Evolutionary conservation across 2,888 invertebrate species (phyloP).

Genomic region (Homarus gammarus): DNA sequence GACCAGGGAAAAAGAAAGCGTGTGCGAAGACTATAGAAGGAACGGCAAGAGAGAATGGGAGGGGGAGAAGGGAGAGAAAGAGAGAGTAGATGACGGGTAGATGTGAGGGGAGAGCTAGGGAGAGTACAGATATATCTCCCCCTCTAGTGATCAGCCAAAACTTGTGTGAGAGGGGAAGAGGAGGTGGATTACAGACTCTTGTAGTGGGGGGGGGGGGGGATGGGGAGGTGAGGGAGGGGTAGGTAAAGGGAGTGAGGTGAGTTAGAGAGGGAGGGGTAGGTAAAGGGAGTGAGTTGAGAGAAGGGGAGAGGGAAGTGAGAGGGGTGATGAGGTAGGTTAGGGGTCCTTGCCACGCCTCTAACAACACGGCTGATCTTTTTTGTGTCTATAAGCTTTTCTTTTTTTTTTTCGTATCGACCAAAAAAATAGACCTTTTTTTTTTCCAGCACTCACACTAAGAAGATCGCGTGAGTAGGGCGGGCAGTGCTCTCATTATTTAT

Average conservation of each 20-base stretch:
- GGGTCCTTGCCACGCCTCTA: too few species aligned
- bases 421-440: too few species aligned
- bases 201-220: too few species aligned
- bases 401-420: too few species aligned
- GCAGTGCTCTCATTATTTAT: too few species aligned
- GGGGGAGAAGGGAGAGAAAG: neutral
- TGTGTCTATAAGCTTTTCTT: too few species aligned
- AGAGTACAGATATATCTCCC: too few species aligned
- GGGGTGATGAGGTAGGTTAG: neutral
- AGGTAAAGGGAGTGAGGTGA: neutral
- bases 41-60: neutral
- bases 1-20: neutral
- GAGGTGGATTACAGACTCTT: neutral
- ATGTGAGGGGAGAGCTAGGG: neutral
- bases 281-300: slow-evolving; percentile 25
- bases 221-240: neutral
- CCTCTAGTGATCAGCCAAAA: too few species aligned
- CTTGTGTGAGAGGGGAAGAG: neutral
- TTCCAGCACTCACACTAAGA: too few species aligned
- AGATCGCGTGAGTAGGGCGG: too few species aligned
- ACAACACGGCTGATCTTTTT: too few species aligned
- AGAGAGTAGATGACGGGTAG: slow-evolving; percentile 6
- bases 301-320: neutral
- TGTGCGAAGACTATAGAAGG: too few species aligned
- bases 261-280: neutral